Conservation (phyloP, 2,113 vertebrate genomes). For the Silurus meridionalis region DNA sequence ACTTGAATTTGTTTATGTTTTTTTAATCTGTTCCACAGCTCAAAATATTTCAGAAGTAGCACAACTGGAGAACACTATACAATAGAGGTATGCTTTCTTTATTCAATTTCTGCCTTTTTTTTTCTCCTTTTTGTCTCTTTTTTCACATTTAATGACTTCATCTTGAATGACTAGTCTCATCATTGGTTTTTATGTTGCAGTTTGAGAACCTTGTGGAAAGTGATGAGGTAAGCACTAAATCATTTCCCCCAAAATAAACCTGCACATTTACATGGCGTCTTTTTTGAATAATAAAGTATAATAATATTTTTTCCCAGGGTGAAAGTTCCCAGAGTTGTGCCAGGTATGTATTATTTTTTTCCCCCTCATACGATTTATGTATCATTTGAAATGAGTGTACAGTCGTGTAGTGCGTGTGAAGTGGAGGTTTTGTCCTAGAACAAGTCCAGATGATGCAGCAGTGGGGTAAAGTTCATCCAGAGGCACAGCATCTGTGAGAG, state of each 20-base stretch:
- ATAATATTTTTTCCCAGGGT: conserved; percentile 53
- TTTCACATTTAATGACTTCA: neutral
- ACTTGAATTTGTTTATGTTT: neutral
- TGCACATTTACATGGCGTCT: neutral
- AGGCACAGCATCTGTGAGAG: neutral
- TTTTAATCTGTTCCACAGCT: conserved; percentile 56
- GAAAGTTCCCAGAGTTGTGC: conserved; percentile 71
- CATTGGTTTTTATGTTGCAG: conserved; percentile 57
- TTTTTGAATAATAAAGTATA: neutral
- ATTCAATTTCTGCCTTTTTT: neutral
- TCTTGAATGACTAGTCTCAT: neutral
- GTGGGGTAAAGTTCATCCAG: neutral
- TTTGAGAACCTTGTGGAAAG: conserved; percentile 81
- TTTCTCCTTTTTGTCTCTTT: neutral
- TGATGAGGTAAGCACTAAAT: conserved; percentile 70
- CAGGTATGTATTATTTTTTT: conserved; percentile 57
- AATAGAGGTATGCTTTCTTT: conserved; percentile 56
- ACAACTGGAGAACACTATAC: conserved; percentile 75
- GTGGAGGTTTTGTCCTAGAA: neutral
- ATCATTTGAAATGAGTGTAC: neutral
- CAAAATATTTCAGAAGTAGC: conserved; percentile 75
- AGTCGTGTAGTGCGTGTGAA: neutral
- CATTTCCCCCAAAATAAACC: neutral
- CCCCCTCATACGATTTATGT: neutral
- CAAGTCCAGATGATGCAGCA: too few relatives aligned